Percentiles rank a stretch among this genome's conserved stretches.
Evolutionary conservation across 2,888 invertebrate genomes (phyloP).

Genomic region (Bombyx huttoni): DNA sequence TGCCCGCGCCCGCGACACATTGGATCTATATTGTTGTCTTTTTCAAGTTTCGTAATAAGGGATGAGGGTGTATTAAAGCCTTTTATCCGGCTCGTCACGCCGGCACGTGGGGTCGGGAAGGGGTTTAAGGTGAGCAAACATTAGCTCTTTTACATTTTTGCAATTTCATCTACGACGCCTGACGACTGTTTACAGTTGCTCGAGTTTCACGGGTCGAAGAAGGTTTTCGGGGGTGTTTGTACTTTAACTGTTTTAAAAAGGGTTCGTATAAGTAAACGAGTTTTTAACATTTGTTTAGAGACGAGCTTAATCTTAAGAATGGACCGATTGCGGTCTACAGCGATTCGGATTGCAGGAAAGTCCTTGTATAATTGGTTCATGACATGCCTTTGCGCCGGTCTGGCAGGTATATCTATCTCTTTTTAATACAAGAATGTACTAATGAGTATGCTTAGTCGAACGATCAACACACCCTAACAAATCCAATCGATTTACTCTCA

Average conservation of each 20-base stretch:
- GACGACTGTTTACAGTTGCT: constrained; percentile 55
- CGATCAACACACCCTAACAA: no score
- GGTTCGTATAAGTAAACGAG: constrained; percentile 47
- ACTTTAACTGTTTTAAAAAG: constrained; percentile 56
- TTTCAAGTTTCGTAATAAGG: constrained; percentile 74
- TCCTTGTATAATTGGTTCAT: no score
- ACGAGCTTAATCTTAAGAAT: constrained; percentile 16
- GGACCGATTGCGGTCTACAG: no score
- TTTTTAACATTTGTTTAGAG: constrained; percentile 46
- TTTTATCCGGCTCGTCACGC: constrained; percentile 73
- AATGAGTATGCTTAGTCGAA: no score
- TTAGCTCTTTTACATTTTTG: constrained; percentile 73
- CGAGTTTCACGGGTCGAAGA: constrained; percentile 37
- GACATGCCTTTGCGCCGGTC: no score
- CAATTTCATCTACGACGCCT: constrained; percentile 67
- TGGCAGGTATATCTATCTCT: no score
- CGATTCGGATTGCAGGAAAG: no score
- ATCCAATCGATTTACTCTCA: no score
- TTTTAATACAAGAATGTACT: no score
- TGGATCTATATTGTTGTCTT: constrained; percentile 73
- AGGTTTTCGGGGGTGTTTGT: constrained; percentile 42
- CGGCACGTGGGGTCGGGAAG: constrained; percentile 63
- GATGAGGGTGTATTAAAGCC: constrained; percentile 74
- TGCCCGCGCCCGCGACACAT: constrained; percentile 71
- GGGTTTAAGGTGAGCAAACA: constrained; percentile 72